These are phyloP conservation scores for Melinaea marsaeus DNA, from an alignment of 2,888 invertebrate species.

Conservation along the genomic window DNA sequence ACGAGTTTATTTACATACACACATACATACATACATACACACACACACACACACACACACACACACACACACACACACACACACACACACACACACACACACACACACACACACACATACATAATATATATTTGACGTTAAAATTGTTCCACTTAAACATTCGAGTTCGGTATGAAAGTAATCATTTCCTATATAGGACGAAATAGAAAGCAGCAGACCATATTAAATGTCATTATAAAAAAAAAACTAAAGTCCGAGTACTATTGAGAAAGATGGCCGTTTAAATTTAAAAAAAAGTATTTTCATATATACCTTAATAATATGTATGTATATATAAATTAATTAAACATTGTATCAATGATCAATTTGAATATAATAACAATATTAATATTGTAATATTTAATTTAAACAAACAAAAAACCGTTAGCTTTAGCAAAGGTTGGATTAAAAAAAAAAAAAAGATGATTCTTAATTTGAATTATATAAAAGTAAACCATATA, in stretches of 20 bases:
- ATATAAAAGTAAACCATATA: too few species aligned
- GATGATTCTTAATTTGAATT: too few species aligned
- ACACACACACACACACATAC: background rate
- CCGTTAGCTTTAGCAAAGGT: too few species aligned
- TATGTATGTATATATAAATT: too few species aligned
- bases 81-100: slow-evolving; percentile 22
- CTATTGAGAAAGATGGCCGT: too few species aligned
- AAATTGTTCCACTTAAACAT: slow-evolving; percentile 15
- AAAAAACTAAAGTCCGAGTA: slow-evolving; percentile 16
- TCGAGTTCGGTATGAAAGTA: slow-evolving; percentile 36
- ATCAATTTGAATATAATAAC: too few species aligned
- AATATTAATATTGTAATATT: too few species aligned
- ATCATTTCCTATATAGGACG: slow-evolving; percentile 37
- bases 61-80: background rate
- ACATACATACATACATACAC: background rate
- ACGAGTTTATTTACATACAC: slow-evolving; percentile 30
- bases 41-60: background rate
- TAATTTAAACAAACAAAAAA: too few species aligned
- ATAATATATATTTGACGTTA: background rate
- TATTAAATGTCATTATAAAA: slow-evolving; percentile 19
- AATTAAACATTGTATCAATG: too few species aligned
- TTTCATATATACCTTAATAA: too few species aligned
- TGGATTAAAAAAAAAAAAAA: too few species aligned
- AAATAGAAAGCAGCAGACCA: slow-evolving; percentile 30
- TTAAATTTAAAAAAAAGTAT: too few species aligned